A percentile compares a stretch with the other conserved stretches of the same genome.
phyloP scores from a whole-genome alignment of 1,140 invertebrate species.

The Bombus haemorrhoidalis region DNA sequence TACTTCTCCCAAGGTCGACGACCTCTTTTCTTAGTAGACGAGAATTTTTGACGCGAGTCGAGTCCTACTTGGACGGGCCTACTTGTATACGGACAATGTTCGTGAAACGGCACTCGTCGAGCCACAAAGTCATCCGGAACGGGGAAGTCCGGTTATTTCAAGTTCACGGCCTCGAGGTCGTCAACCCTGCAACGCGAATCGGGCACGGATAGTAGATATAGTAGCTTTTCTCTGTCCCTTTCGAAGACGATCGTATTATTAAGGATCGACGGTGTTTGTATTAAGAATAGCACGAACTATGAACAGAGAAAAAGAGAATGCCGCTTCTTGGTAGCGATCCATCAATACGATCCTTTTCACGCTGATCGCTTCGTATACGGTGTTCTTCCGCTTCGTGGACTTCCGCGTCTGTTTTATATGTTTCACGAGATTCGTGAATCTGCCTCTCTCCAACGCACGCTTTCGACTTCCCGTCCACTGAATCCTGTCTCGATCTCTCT shows the following conservation, averaged over 20 bases:
- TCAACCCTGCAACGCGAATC: not conserved
- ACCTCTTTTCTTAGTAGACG: not conserved
- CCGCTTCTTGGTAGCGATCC: not conserved
- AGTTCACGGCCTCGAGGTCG: constrained; percentile 27
- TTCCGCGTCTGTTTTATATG: not conserved
- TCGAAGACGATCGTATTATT: not conserved
- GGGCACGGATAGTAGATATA: not conserved
- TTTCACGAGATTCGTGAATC: not conserved
- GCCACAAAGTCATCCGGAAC: not conserved
- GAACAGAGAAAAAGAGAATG: not conserved
- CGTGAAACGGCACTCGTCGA: not conserved
- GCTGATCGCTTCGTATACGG: constrained; percentile 25
- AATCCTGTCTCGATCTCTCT: not conserved
- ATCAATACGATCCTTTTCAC: not conserved
- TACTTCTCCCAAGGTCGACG: constrained; percentile 28
- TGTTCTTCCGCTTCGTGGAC: constrained; percentile 1
- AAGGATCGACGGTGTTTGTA: not conserved
- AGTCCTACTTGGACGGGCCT: not conserved
- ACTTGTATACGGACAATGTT: not conserved
- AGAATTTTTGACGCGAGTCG: constrained; percentile 35
- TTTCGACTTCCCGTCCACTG: not conserved
- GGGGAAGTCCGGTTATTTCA: not conserved
- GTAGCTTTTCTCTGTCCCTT: not conserved
- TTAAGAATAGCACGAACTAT: not conserved
- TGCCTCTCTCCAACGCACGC: not conserved